Base-by-base conservation (phyloP, 2,113 vertebrate species). In the Synodontis membranacea region DNA sequence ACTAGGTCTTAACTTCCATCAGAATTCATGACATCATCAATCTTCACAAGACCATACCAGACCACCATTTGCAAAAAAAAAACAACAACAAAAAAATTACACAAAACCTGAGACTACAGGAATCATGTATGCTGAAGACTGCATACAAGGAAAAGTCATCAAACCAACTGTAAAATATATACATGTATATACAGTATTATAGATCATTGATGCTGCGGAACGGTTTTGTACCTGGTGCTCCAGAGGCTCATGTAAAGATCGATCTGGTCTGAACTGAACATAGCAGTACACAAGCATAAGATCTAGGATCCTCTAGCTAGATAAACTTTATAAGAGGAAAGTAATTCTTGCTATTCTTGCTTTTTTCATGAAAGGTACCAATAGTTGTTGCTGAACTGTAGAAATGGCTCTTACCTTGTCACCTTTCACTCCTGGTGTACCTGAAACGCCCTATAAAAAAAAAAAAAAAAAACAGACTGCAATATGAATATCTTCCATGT, bases 341-440 rank as follows among this genome's bases (percentile, higher is more conserved):
- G 17, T 11, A 54, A 34, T 3, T 25, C 4, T 11, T 25, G 50
- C 4, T 12, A 80, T 56, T 39, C 50, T 56, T 58, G 10, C 76
- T 23, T 54, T 37, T 37, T 54, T 54, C 19, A 56, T 54, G 21
- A 54, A 56, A 10, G 21, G 17, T 56, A 9, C 52, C 52, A 58
- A 80, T 39, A 39, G 56, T 76, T 25, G 34, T 56, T 52, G 28
- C 19, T 78, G 50, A 3, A 76, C 14, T 48, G 11, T 75, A 46
- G 3, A 74, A 28, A 28, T 46, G 4, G 23, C 42, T 37, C 7
- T 81, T 85, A 97, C 97, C 95, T 97, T 97, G 85, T 86, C 95
- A 88, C 97, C 97, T 90, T 97, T 97, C 15, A 58, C 84, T 86
- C 96, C 97, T 0, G 93, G 74, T 0, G 76, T 64, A 10, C 97